Percentiles rank a stretch among this genome's conserved stretches.
Conservation (phyloP, 1,140 invertebrate genomes). For the Argopecten irradians region DNA sequence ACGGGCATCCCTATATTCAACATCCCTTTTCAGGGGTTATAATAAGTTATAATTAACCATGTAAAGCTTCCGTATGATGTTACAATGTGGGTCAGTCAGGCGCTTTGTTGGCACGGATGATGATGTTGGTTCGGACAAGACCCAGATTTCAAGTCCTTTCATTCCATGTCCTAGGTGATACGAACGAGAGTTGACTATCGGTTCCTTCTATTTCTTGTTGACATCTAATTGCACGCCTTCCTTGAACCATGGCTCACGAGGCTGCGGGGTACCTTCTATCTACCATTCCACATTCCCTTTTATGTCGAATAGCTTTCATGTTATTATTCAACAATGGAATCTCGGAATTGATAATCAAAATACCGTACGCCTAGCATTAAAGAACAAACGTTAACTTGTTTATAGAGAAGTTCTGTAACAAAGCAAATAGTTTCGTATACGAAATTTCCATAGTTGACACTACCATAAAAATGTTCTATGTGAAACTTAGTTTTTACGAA, state of each 20-base stretch:
- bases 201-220: neutral
- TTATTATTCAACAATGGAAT: neutral
- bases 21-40: slow-evolving; percentile 15
- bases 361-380: too few species aligned
- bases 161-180: neutral
- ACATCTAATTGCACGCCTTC: neutral
- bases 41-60: slow-evolving; percentile 23
- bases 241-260: neutral
- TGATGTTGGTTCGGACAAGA: slow-evolving; percentile 20
- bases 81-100: slow-evolving; percentile 9
- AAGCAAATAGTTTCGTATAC: too few species aligned
- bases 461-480: too few species aligned
- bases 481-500: too few species aligned
- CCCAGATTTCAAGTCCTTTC: slow-evolving; percentile 5
- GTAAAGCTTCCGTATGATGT: slow-evolving; percentile 9
- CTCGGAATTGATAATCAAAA: neutral
- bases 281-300: neutral
- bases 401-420: too few species aligned
- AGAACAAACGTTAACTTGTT: neutral
- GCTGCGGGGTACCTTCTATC: neutral
- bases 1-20: slow-evolving; percentile 7
- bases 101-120: slow-evolving; percentile 20
- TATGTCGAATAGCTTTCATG: neutral
- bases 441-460: too few species aligned
- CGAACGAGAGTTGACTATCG: neutral